Evolutionary conservation across 2,888 invertebrate genomes (phyloP), one percentile per base, ranked within the genome.

Genomic region (Molorchus minor): DNA sequence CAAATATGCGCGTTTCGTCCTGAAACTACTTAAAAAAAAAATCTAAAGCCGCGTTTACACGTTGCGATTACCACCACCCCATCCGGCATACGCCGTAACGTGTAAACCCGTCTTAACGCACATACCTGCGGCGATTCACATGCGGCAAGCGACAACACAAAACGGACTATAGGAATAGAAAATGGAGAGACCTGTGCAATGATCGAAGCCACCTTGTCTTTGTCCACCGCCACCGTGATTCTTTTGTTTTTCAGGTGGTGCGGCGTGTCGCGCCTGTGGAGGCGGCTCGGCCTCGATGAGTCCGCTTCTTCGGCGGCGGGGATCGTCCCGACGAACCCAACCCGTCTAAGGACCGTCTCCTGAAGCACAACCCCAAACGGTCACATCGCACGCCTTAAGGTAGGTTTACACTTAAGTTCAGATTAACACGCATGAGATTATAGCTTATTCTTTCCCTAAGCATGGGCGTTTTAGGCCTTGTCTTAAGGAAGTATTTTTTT

Each of bases 171-270:
- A 51, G 40, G 58, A 53, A 35, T 54, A 40, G 40, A 21, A 44
- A 40, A 46, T 47, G 56, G 67, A 80, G 78, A 81, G 79, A 87
- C 88, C 85, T 87, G 86, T 74, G 86, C 87, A 70, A 90, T 87
- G 79, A 90, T 87, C 75, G 86, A 86, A 71, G 89, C 87, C 75
- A 90, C 88, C 80, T 89, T 90, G 76, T 90, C 89, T 81, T 86
- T 85, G 79, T 88, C 87, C 70, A 85, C 78, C 66, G 85, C 80
- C 53, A 85, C 80, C 78, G 89, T 87, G 73, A 98, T 93, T 77
- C 98, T 90, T 81, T 98, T 98, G 85, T 97, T 97, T 88, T 98
- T 98, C 78, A 97, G 87, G 82, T 99, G 98, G 85, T 99, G 98
- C 45, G 99, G 99, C 16, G 99, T 99, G 84, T 99, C 98, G 75